A percentile compares a stretch with the other conserved stretches of the same genome.
These are phyloP conservation scores for Pediacus dermestoides DNA, from an alignment of 2,888 invertebrate species.

Conservation along the genomic window DNA sequence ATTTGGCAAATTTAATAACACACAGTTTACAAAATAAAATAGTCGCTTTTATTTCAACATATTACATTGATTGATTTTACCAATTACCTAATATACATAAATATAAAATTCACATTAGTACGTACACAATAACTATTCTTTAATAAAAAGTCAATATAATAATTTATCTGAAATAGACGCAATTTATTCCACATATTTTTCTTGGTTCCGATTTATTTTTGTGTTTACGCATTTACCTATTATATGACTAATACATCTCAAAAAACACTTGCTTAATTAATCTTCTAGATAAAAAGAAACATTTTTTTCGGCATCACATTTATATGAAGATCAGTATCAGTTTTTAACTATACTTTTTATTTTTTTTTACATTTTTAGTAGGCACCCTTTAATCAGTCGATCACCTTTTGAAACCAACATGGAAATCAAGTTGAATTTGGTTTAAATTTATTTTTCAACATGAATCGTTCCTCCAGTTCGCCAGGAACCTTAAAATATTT, in stretches of 20 bases:
- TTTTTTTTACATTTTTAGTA: constrained; percentile 12
- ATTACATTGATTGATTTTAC: background rate
- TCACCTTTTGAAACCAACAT: constrained; percentile 8
- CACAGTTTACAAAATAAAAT: background rate
- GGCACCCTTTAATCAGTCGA: constrained; percentile 31
- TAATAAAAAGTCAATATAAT: too few relatives aligned
- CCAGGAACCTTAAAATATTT: constrained; percentile 57
- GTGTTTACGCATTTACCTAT: too few relatives aligned
- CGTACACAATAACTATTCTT: background rate
- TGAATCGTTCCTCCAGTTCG: constrained; percentile 58
- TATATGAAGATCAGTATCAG: background rate
- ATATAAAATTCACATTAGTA: constrained; percentile 8
- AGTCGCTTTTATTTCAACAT: constrained; percentile 1
- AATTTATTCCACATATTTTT: too few relatives aligned
- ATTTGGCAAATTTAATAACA: background rate
- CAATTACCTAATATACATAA: constrained; percentile 8
- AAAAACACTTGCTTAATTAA: too few relatives aligned
- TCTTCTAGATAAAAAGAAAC: background rate
- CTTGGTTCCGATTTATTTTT: too few relatives aligned
- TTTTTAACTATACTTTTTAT: background rate
- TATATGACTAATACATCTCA: too few relatives aligned
- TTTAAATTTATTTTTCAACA: constrained; percentile 38
- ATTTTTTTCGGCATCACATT: constrained; percentile 2
- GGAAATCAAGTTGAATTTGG: constrained; percentile 34
- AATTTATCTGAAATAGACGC: too few relatives aligned